Evolutionary conservation across 2,113 vertebrate genomes (phyloP).

Genomic region (Cyanoliseus patagonus): DNA sequence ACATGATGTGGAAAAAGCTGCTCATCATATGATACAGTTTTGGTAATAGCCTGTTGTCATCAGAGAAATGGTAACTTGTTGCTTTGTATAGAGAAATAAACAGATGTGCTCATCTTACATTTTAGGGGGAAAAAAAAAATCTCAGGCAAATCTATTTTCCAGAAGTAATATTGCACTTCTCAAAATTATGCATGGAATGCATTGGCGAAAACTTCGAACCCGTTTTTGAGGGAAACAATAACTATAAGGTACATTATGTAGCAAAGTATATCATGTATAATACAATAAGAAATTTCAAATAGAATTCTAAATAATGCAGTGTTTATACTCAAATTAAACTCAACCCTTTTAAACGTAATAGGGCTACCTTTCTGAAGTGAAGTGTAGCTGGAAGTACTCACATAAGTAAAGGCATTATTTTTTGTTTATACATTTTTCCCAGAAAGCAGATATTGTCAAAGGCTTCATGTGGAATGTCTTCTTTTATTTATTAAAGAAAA

Average conservation of each 20-base stretch:
- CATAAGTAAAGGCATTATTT: not conserved
- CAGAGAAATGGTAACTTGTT: not conserved
- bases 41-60: not conserved
- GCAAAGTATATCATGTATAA: not conserved
- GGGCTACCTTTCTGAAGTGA: not conserved
- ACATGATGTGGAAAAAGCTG: not conserved
- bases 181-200: not conserved
- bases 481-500: not conserved
- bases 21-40: not conserved
- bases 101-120: not conserved
- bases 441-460: not conserved
- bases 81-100: not conserved
- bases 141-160: not conserved
- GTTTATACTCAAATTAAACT: not conserved
- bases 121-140: not conserved
- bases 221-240: not conserved
- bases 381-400: not conserved
- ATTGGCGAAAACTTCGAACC: not conserved
- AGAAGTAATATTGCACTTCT: not conserved
- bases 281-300: not conserved
- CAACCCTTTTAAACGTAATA: not conserved
- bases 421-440: not conserved
- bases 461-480: not conserved
- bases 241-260: not conserved
- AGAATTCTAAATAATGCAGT: not conserved